phyloP scores from a whole-genome alignment of 1,140 invertebrate genomes.

The Neodiprion virginianus region DNA sequence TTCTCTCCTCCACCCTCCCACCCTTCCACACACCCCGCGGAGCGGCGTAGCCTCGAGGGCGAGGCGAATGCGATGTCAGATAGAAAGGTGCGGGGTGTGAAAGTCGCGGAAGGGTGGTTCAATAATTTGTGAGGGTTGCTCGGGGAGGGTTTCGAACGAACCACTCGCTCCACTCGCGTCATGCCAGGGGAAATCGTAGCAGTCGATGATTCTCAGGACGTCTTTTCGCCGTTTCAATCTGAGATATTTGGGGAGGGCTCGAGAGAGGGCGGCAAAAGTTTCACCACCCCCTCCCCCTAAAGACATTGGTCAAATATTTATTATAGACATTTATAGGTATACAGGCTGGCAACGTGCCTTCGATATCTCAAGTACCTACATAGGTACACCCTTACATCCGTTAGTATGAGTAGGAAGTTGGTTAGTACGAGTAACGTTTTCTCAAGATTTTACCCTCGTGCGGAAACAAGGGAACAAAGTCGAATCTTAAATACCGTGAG shows the following conservation, averaged over 20 bases:
- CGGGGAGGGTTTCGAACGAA: constrained; percentile 1
- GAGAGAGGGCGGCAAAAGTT: not conserved
- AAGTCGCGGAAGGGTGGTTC: constrained; percentile 28
- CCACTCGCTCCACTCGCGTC: not conserved
- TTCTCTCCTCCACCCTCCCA: too few species aligned
- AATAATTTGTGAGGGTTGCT: constrained; percentile 45
- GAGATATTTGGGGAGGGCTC: not conserved
- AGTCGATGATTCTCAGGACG: constrained; percentile 31
- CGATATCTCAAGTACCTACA: too few species aligned
- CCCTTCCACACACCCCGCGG: too few species aligned
- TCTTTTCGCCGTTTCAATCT: constrained; percentile 34
- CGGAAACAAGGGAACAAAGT: too few species aligned
- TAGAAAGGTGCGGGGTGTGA: constrained; percentile 1
- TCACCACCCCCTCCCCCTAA: not conserved
- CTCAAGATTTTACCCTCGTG: too few species aligned
- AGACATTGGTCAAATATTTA: not conserved
- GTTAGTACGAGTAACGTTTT: too few species aligned
- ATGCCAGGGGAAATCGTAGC: not conserved
- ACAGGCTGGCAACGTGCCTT: too few species aligned
- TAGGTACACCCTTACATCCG: too few species aligned
- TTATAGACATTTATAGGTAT: not conserved
- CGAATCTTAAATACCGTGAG: too few species aligned
- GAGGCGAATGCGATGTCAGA: constrained; percentile 10
- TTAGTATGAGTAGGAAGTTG: too few species aligned
- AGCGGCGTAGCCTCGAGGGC: not conserved